Percentiles rank a stretch among this genome's conserved stretches.
Evolutionary conservation across 2,888 invertebrate genomes (phyloP).

Genomic region (Danaus chrysippus): DNA sequence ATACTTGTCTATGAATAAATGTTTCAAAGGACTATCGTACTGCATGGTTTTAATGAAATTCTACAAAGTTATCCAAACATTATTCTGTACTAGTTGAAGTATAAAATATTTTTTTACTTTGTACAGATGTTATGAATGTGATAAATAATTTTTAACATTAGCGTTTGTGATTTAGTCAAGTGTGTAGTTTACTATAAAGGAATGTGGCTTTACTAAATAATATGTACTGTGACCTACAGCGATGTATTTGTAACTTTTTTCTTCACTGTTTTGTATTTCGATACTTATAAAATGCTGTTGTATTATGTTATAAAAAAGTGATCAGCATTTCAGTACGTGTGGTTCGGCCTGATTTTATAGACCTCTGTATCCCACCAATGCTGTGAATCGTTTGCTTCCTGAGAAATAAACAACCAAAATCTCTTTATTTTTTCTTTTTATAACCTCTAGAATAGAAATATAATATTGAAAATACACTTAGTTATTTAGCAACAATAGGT

Average conservation of each 20-base stretch:
- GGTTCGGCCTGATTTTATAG: slow-evolving; percentile 73
- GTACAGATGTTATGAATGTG: slow-evolving; percentile 77
- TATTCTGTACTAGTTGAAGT: slow-evolving; percentile 68
- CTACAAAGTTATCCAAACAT: slow-evolving; percentile 50
- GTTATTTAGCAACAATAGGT: no score
- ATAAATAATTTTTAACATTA: slow-evolving; percentile 76
- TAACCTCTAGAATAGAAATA: no score
- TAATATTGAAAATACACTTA: no score
- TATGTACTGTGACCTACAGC: slow-evolving; percentile 58
- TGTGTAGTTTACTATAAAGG: slow-evolving; percentile 66
- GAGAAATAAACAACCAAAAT: slow-evolving; percentile 77
- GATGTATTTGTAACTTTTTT: slow-evolving; percentile 60
- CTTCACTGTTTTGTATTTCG: slow-evolving; percentile 72
- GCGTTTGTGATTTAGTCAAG: slow-evolving; percentile 76
- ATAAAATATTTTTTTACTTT: slow-evolving; percentile 77
- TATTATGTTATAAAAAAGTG: slow-evolving; percentile 54
- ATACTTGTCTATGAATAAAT: not conserved
- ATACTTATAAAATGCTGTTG: slow-evolving; percentile 73
- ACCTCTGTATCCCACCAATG: slow-evolving; percentile 77
- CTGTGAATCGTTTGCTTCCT: slow-evolving; percentile 79
- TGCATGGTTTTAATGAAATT: slow-evolving; percentile 6
- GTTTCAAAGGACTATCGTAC: not conserved
- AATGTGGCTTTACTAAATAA: slow-evolving; percentile 72
- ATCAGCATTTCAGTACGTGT: slow-evolving; percentile 60
- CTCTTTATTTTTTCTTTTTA: slow-evolving; percentile 32